phyloP scores from a whole-genome alignment of 2,888 invertebrate genomes.

The Taphrorychus bicolor region DNA sequence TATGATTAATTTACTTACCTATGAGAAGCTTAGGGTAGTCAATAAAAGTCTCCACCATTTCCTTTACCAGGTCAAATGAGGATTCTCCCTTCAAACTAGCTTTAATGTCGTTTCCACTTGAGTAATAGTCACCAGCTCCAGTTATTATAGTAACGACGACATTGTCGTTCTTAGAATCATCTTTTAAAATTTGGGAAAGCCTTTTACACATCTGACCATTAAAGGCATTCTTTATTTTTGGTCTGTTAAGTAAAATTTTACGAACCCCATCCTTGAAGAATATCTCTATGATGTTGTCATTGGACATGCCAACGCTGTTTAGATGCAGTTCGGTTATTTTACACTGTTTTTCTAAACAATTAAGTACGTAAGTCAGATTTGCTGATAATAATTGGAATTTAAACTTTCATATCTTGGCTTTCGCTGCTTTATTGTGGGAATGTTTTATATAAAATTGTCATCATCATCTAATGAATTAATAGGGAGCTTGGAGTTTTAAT shows the following conservation, averaged over 20 bases:
- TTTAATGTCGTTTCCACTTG: constrained; percentile 82
- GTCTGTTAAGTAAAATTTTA: constrained; percentile 76
- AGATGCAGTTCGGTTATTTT: too few species aligned
- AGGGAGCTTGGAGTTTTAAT: too few species aligned
- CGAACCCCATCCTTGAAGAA: constrained; percentile 61
- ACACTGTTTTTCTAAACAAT: too few species aligned
- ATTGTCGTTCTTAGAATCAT: constrained; percentile 72
- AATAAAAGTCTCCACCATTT: constrained; percentile 79
- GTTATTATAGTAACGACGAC: constrained; percentile 78
- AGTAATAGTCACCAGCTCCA: constrained; percentile 81
- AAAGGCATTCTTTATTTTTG: constrained; percentile 82
- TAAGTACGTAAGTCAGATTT: too few species aligned
- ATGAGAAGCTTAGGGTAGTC: constrained; percentile 88
- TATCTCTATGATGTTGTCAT: not conserved
- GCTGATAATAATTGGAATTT: too few species aligned
- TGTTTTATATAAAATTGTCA: too few species aligned
- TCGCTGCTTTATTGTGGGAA: too few species aligned
- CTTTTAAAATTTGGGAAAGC: constrained; percentile 69
- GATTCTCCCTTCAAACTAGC: constrained; percentile 28
- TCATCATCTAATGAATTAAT: too few species aligned
- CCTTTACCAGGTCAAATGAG: constrained; percentile 37
- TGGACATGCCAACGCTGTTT: too few species aligned
- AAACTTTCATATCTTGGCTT: too few species aligned
- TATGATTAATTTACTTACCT: constrained; percentile 14
- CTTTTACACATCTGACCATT: constrained; percentile 71